phyloP scores from a whole-genome alignment of 2,797 vertebrate species.

The Chanos chanos region DNA sequence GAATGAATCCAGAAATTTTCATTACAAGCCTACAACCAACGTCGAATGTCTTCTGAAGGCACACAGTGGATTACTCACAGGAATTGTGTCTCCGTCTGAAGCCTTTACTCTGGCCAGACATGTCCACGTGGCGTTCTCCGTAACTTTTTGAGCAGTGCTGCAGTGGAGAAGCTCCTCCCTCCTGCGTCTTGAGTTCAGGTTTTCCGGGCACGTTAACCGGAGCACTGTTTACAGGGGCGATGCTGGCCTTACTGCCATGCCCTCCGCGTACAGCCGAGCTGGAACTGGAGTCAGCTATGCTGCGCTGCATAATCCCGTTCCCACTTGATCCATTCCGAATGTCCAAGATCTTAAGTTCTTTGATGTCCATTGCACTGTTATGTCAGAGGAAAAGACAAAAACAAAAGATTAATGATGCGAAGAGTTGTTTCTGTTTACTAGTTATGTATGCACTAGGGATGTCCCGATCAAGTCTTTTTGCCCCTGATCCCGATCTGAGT shows the following conservation, averaged over 20 bases:
- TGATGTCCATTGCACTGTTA: conserved; percentile 92
- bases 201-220: conserved; percentile 81
- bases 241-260: conserved; percentile 50
- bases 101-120: conserved; percentile 79
- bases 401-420: too few species aligned
- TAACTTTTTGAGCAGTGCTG: conserved; percentile 91
- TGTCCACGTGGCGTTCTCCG: conserved; percentile 83
- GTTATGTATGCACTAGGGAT: too few species aligned
- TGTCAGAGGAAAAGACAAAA: not conserved
- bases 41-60: too few species aligned
- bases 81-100: conserved; percentile 94
- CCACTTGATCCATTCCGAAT: conserved; percentile 66
- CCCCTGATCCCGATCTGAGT: too few species aligned
- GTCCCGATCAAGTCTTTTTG: too few species aligned
- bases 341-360: conserved; percentile 93
- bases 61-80: conserved; percentile 76
- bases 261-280: conserved; percentile 10
- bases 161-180: conserved; percentile 68
- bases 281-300: conserved; percentile 12
- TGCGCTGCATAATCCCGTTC: conserved; percentile 35
- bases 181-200: conserved; percentile 65
- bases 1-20: too few species aligned
- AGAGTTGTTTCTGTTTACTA: too few species aligned
- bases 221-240: conserved; percentile 60
- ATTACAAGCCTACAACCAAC: not conserved